Evolutionary conservation across 2,888 invertebrate genomes (phyloP).

Genomic region (Volucella bombylans): DNA sequence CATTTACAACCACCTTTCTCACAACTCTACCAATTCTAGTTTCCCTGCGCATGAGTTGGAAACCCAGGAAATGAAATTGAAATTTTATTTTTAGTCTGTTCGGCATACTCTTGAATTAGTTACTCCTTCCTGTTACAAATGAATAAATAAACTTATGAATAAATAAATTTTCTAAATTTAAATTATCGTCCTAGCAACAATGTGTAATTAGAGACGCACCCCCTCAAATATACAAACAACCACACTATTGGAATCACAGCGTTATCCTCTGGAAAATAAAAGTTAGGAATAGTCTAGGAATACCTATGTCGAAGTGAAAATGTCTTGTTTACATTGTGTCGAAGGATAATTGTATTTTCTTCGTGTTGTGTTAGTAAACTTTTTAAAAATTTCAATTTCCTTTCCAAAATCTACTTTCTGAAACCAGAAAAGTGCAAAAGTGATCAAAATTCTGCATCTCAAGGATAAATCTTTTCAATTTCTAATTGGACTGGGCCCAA

Average conservation of each 20-base stretch:
- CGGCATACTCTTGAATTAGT: constrained; percentile 7
- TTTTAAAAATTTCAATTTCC: neutral
- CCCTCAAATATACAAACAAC: constrained; percentile 2
- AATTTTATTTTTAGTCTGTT: constrained; percentile 13
- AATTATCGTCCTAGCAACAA: neutral
- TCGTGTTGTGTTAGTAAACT: constrained; percentile 13
- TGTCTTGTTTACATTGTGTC: constrained; percentile 69
- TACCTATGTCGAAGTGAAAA: constrained; percentile 52
- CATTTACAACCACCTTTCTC: constrained; percentile 30
- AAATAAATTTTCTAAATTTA: neutral
- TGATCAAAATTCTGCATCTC: neutral
- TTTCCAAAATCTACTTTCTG: neutral
- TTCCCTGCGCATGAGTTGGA: constrained; percentile 62
- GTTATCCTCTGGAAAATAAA: constrained; percentile 56
- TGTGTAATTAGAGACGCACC: neutral
- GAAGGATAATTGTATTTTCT: constrained; percentile 31
- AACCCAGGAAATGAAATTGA: constrained; percentile 31
- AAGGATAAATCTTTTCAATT: constrained; percentile 17
- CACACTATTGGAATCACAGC: constrained; percentile 42
- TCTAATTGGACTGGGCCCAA: constrained; percentile 7
- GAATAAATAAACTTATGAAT: neutral
- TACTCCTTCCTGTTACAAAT: neutral
- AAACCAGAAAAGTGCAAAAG: neutral
- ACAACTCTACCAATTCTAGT: neutral
- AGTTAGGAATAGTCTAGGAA: constrained; percentile 45